These are phyloP conservation scores for Muscicapa comitata DNA, from an alignment of 2,797 vertebrate species.

Conservation along the genomic window DNA sequence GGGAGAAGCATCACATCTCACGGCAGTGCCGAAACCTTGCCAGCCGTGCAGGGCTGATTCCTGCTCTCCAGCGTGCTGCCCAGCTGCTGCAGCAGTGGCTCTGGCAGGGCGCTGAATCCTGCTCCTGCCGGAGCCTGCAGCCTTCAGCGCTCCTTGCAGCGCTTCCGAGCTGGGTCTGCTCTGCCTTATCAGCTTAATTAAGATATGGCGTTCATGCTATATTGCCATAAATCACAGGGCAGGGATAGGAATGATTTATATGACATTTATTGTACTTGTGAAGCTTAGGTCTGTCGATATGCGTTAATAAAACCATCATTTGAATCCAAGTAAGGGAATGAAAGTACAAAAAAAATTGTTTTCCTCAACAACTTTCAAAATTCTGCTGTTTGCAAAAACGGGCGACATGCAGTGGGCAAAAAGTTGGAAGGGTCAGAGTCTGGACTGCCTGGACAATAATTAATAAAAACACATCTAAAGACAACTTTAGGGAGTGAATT, in stretches of 20 bases:
- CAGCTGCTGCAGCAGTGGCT: neutral
- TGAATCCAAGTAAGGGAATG: neutral
- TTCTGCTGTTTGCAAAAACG: neutral
- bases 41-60: neutral
- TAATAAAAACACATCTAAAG: neutral
- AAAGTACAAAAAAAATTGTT: neutral
- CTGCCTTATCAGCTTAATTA: neutral
- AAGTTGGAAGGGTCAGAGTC: neutral
- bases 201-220: neutral
- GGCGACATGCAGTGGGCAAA: neutral
- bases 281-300: neutral
- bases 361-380: neutral
- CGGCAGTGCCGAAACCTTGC: neutral
- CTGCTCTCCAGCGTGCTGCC: neutral
- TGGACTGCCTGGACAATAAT: neutral
- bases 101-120: neutral
- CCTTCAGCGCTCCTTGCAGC: neutral
- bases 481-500: slow-evolving; percentile 26
- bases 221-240: neutral
- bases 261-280: neutral
- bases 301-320: neutral
- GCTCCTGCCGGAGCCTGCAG: fast-evolving
- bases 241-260: slow-evolving; percentile 23
- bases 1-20: neutral
- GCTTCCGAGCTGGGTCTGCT: neutral